These are phyloP conservation scores for Sander lucioperca DNA, from an alignment of 2,113 vertebrate species.

Conservation along the genomic window DNA sequence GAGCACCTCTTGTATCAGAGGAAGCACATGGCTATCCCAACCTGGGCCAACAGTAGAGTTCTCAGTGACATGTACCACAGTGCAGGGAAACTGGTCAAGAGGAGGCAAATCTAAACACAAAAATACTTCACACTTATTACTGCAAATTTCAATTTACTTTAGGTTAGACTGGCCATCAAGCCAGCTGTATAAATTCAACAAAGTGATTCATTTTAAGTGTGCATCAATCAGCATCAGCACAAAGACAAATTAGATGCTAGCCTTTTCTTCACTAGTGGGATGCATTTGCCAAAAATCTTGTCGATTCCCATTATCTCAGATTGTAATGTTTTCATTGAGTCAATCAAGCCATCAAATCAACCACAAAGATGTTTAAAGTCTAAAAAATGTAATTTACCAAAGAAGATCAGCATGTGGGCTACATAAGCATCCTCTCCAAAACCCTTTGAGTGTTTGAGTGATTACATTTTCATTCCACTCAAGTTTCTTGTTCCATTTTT, in stretches of 20 bases:
- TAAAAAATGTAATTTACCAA: slow-evolving; percentile 70
- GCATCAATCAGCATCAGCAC: slow-evolving; percentile 60
- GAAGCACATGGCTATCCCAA: not conserved
- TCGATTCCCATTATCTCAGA: slow-evolving; percentile 60
- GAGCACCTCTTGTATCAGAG: not conserved
- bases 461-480: slow-evolving; percentile 77
- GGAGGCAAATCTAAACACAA: not conserved
- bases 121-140: not conserved
- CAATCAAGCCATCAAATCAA: slow-evolving; percentile 80
- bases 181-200: slow-evolving; percentile 34
- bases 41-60: not conserved
- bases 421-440: slow-evolving; percentile 72
- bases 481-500: slow-evolving; percentile 68
- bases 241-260: slow-evolving; percentile 42
- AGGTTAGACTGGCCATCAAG: slow-evolving; percentile 18
- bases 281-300: slow-evolving; percentile 56
- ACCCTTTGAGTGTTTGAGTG: slow-evolving; percentile 68
- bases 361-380: slow-evolving; percentile 69
- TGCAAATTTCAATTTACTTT: slow-evolving; percentile 22
- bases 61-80: not conserved
- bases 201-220: slow-evolving; percentile 30
- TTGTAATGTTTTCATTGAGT: slow-evolving; percentile 70
- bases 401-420: slow-evolving; percentile 68
- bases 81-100: not conserved
- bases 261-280: slow-evolving; percentile 6